Percentiles rank a stretch among this genome's conserved stretches.
Evolutionary conservation across 64 coral and sea anemone genomes (phyloP).

Genomic region (Cladopsammia gracilis): DNA sequence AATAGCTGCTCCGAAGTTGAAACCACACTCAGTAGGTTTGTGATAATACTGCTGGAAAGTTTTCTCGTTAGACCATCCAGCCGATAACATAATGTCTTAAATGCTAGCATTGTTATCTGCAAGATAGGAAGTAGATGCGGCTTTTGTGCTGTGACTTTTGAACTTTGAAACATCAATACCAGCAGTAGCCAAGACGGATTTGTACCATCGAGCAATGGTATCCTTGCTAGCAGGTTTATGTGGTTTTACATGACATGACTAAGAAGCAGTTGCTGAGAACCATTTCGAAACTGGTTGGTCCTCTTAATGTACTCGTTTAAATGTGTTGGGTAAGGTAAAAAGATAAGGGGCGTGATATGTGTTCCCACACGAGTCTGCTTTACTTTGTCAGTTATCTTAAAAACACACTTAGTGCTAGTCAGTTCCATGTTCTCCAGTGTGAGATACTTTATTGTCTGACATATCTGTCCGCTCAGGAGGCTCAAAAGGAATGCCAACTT

Average conservation of each 20-base stretch:
- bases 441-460: constrained; percentile 46
- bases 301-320: background rate
- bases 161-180: constrained; percentile 46
- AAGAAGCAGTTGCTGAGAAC: constrained; percentile 39
- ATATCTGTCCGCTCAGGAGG: constrained; percentile 44
- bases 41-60: too few species aligned
- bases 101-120: too few species aligned
- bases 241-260: constrained; percentile 43
- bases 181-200: constrained; percentile 20
- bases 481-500: constrained; percentile 30
- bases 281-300: constrained; percentile 4
- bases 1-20: too few species aligned
- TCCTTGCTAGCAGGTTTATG: constrained; percentile 30
- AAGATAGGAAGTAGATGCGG: too few species aligned
- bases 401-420: background rate
- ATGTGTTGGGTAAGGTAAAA: constrained; percentile 1
- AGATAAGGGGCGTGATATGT: constrained; percentile 7
- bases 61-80: too few species aligned
- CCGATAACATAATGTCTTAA: too few species aligned
- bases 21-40: too few species aligned
- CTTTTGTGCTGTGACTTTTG: too few species aligned
- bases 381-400: constrained; percentile 11
- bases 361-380: constrained; percentile 43
- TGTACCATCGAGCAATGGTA: constrained; percentile 11
- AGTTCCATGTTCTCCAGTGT: constrained; percentile 42